Conservation (phyloP, 2,113 vertebrate species). For the Cynopterus brachyotis region DNA sequence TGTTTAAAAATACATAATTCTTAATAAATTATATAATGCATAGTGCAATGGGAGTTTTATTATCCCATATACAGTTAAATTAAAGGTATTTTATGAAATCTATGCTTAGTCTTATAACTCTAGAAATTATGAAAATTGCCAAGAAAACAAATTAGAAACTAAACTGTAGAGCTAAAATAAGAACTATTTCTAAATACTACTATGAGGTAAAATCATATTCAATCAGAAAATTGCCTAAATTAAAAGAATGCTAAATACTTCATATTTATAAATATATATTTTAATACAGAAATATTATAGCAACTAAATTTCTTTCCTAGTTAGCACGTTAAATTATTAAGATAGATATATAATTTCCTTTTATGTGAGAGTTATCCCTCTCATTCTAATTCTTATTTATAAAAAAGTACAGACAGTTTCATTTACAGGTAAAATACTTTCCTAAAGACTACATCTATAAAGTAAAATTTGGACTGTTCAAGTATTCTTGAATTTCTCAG, state of each 20-base stretch:
- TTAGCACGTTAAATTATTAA: neutral
- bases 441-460: neutral
- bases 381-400: conserved; percentile 5
- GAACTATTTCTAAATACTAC: neutral
- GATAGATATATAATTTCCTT: neutral
- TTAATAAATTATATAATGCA: neutral
- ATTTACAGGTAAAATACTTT: neutral
- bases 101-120: neutral
- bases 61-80: neutral
- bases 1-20: neutral
- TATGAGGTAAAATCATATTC: neutral
- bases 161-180: neutral
- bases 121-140: neutral
- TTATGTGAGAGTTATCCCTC: neutral
- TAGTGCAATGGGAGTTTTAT: neutral
- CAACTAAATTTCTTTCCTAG: neutral
- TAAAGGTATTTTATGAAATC: neutral
- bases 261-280: neutral
- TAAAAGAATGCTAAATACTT: neutral
- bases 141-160: conserved; percentile 1
- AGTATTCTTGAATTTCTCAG: neutral
- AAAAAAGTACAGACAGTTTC: neutral
- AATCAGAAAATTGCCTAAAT: conserved; percentile 19
- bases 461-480: conserved; percentile 18
- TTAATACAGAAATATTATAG: conserved; percentile 16